phyloP scores from a whole-genome alignment of 2,113 vertebrate genomes.

The Thermophis baileyi region DNA sequence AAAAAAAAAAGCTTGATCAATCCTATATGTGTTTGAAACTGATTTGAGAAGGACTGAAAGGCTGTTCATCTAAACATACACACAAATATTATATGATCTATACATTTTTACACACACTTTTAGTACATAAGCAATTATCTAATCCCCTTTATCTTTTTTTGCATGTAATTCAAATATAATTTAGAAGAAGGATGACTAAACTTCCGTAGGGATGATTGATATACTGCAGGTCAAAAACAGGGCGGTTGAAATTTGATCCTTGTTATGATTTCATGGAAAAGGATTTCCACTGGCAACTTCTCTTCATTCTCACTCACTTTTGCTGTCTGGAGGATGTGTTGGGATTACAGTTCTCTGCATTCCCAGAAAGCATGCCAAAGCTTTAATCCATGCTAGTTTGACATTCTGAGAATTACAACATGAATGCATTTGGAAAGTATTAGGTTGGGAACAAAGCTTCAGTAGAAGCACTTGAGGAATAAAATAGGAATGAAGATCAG shows the following conservation, averaged over 20 bases:
- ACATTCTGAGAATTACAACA: neutral
- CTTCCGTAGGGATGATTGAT: neutral
- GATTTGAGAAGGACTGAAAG: neutral
- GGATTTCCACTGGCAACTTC: neutral
- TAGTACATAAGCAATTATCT: neutral
- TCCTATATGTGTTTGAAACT: neutral
- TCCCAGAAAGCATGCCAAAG: neutral
- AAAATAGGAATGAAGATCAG: neutral
- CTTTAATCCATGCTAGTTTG: neutral
- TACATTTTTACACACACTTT: neutral
- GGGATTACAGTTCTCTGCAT: neutral
- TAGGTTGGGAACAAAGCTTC: neutral
- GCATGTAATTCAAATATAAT: neutral
- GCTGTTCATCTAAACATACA: neutral
- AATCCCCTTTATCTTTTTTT: neutral
- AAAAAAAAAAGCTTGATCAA: neutral
- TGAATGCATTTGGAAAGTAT: neutral
- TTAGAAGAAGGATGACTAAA: neutral
- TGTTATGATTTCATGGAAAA: neutral
- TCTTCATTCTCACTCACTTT: neutral
- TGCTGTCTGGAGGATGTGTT: neutral
- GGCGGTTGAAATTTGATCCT: neutral
- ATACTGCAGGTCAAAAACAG: neutral
- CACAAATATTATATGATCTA: neutral
- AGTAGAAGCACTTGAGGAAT: neutral